These are phyloP conservation scores for Vespertilio murinus DNA, from an alignment of 2,797 vertebrate species.

Conservation along the genomic window DNA sequence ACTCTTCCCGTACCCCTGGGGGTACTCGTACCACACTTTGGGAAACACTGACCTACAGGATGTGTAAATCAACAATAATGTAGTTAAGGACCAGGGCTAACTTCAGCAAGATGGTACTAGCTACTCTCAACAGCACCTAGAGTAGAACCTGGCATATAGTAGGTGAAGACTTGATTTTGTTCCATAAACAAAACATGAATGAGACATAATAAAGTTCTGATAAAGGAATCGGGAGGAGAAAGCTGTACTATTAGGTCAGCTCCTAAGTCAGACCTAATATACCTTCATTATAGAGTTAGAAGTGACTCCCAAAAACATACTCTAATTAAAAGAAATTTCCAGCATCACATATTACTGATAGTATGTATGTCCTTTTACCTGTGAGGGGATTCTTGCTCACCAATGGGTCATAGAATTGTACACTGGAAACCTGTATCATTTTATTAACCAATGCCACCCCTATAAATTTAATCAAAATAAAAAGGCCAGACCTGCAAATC, in stretches of 20 bases:
- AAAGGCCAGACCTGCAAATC: background rate
- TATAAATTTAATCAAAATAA: background rate
- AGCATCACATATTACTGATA: background rate
- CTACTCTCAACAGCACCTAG: background rate
- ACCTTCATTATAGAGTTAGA: background rate
- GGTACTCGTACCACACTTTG: too few species aligned
- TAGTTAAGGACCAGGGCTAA: background rate
- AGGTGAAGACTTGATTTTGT: slow-evolving; percentile 18
- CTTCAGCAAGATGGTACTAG: background rate
- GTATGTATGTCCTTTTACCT: background rate
- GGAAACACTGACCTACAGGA: background rate
- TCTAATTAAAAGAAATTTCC: slow-evolving; percentile 9
- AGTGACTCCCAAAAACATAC: background rate
- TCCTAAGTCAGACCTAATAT: background rate
- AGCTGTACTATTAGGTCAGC: background rate
- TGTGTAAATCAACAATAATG: background rate
- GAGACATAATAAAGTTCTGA: background rate
- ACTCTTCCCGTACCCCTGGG: too few species aligned
- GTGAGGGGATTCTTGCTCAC: background rate
- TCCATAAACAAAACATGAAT: background rate
- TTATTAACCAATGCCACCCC: background rate
- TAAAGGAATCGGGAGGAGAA: background rate
- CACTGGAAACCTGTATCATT: background rate
- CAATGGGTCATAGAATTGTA: background rate
- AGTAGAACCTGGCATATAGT: background rate